These are phyloP conservation scores for Apis laboriosa DNA, from an alignment of 1,140 invertebrate genomes.

Conservation along the genomic window DNA sequence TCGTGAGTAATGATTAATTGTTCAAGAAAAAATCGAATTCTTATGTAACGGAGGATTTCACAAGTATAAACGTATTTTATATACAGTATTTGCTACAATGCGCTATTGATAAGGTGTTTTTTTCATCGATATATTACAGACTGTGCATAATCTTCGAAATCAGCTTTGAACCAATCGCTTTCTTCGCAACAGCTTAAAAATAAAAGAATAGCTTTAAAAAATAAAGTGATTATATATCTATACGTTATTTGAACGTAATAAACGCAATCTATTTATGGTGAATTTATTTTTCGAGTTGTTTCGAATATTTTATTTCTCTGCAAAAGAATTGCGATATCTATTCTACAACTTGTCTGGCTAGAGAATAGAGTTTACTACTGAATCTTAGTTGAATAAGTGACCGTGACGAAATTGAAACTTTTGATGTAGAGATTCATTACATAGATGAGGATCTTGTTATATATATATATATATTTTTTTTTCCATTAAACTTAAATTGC, in stretches of 20 bases:
- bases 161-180: background rate
- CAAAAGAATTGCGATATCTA: background rate
- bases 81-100: slow-evolving; percentile 12
- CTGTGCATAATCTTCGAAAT: background rate
- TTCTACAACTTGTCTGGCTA: slow-evolving; percentile 11
- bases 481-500: background rate
- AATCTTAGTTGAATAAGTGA: background rate
- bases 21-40: slow-evolving; percentile 20
- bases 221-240: background rate
- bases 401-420: background rate
- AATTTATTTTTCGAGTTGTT: background rate
- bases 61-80: slow-evolving; percentile 25
- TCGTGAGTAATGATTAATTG: slow-evolving; percentile 27
- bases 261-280: background rate
- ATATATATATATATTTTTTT: background rate
- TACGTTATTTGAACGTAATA: background rate
- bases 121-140: background rate
- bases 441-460: background rate
- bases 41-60: background rate
- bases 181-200: background rate
- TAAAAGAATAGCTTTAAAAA: background rate
- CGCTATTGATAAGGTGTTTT: slow-evolving; percentile 9
- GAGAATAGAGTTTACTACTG: slow-evolving; percentile 13
- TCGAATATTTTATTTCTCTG: background rate
- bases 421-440: background rate